Conservation (phyloP, 2,797 vertebrate species). For the Sebastes diploproa region DNA sequence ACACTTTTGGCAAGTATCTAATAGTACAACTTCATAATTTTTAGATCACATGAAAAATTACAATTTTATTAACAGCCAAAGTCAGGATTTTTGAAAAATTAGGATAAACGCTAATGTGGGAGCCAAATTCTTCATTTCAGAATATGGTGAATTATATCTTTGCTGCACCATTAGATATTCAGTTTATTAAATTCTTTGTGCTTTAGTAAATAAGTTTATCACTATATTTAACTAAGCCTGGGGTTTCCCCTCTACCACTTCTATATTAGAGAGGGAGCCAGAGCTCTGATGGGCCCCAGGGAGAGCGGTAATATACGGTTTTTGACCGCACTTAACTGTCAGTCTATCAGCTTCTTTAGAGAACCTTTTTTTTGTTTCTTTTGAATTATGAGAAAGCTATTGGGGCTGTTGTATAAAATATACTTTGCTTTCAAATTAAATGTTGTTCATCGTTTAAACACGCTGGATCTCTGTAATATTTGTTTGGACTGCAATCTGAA, state of each 20-base stretch:
- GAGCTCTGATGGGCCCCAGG: neutral
- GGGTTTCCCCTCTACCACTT: neutral
- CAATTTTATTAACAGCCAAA: no score
- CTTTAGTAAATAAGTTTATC: neutral
- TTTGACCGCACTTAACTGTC: neutral
- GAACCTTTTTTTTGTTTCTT: neutral
- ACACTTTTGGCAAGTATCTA: no score
- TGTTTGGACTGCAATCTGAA: no score
- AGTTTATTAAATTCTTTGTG: neutral
- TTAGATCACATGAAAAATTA: no score
- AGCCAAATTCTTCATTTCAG: neutral
- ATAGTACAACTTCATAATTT: no score
- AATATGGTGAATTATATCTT: neutral
- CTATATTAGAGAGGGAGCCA: neutral
- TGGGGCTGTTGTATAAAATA: neutral
- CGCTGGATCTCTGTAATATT: neutral
- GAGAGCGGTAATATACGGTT: neutral
- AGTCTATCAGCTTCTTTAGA: neutral
- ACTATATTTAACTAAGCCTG: neutral
- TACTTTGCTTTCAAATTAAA: neutral
- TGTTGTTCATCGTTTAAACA: neutral
- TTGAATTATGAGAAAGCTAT: neutral
- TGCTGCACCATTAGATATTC: neutral
- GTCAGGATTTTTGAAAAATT: no score
- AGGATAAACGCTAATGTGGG: no score